Evolutionary conservation across 2,113 vertebrate species (phyloP).

Genomic region (Agapornis roseicollis): DNA sequence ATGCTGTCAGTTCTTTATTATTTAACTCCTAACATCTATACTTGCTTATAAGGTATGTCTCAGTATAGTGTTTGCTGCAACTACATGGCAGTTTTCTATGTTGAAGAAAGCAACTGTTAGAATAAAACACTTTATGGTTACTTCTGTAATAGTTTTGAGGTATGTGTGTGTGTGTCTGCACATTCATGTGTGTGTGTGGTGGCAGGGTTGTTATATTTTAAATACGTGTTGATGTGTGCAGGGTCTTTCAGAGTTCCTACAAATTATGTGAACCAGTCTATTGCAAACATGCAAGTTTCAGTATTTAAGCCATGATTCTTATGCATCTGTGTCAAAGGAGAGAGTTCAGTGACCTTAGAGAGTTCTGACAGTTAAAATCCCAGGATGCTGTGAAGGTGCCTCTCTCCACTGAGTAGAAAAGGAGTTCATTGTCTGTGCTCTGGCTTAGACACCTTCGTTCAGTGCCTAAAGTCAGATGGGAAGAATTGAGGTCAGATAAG

Average conservation of each 20-base stretch:
- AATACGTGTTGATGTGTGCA: neutral
- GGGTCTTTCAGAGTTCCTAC: neutral
- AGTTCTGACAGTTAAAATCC: neutral
- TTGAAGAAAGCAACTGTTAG: neutral
- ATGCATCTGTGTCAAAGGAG: neutral
- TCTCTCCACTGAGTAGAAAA: neutral
- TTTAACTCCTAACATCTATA: neutral
- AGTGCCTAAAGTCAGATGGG: neutral
- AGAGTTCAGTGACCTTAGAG: neutral
- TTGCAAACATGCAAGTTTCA: neutral
- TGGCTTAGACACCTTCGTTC: constrained; percentile 11
- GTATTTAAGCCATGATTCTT: neutral
- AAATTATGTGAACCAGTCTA: neutral
- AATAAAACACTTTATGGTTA: neutral
- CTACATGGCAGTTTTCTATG: neutral
- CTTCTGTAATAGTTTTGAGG: neutral
- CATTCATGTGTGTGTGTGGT: neutral
- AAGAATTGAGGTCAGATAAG: constrained; percentile 37
- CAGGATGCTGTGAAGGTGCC: neutral
- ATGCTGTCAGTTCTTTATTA: neutral
- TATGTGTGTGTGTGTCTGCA: no score
- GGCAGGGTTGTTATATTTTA: neutral
- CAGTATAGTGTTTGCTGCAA: neutral
- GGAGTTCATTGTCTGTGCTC: neutral
- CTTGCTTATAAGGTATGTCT: neutral